Evolutionary conservation across 2,113 vertebrate species (phyloP).

Genomic region (Gopherus evgoodei): DNA sequence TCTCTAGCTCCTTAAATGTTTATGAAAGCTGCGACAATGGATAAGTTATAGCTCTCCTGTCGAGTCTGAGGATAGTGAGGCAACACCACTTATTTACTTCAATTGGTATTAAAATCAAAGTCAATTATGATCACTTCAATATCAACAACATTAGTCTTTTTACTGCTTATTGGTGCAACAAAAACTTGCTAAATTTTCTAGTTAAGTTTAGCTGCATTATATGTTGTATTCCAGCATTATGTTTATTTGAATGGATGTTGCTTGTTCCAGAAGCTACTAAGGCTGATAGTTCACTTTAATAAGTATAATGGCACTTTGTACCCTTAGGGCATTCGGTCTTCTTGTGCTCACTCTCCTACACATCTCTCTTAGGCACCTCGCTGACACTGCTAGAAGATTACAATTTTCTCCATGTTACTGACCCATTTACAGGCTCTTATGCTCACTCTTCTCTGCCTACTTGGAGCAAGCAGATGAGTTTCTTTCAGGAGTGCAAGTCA

Average conservation of each 20-base stretch:
- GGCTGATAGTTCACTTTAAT: neutral
- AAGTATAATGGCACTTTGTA: neutral
- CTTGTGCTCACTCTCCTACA: neutral
- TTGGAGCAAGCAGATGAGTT: neutral
- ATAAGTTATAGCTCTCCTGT: conserved; percentile 16
- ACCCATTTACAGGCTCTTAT: neutral
- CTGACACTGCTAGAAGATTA: neutral
- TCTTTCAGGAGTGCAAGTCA: neutral
- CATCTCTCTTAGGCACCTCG: neutral
- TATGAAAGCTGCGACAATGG: conserved; percentile 34
- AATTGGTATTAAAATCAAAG: neutral
- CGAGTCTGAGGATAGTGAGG: conserved; percentile 19
- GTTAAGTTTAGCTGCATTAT: neutral
- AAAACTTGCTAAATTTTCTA: conserved; percentile 15
- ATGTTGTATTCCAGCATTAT: neutral
- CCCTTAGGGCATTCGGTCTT: neutral
- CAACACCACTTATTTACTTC: neutral
- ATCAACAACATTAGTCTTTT: conserved; percentile 31
- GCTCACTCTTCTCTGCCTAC: neutral
- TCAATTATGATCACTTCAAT: neutral
- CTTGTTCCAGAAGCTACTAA: neutral
- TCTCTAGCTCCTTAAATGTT: neutral
- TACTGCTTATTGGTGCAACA: conserved; percentile 37
- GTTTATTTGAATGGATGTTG: conserved; percentile 27
- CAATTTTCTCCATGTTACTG: neutral